phyloP scores from a whole-genome alignment of 2,888 invertebrate species.

The Altica lythri region DNA sequence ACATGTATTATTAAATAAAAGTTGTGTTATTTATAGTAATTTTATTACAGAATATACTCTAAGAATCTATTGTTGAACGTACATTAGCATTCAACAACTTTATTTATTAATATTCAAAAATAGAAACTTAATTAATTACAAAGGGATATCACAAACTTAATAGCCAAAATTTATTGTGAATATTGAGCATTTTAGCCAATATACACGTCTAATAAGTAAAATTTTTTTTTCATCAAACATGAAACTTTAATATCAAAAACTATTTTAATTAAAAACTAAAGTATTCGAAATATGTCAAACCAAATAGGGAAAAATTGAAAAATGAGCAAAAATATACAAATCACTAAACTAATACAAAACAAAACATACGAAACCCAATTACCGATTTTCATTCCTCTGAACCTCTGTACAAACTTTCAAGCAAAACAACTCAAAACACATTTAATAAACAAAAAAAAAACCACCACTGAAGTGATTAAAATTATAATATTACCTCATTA shows the following conservation, averaged over 20 bases:
- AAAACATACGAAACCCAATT: constrained; percentile 7
- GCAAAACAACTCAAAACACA: neutral
- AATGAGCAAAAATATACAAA: constrained; percentile 16
- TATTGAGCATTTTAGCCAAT: neutral
- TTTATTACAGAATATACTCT: no score
- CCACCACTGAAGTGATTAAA: no score
- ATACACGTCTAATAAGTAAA: neutral
- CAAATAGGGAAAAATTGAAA: neutral
- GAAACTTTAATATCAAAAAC: neutral
- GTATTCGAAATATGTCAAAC: no score
- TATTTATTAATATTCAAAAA: no score
- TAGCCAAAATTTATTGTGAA: neutral
- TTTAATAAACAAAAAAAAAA: constrained; percentile 1
- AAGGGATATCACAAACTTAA: no score
- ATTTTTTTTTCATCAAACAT: neutral
- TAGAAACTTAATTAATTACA: no score
- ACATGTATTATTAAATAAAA: neutral
- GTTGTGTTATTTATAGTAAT: no score
- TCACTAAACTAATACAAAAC: constrained; percentile 12
- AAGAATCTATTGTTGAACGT: no score
- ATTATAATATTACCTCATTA: no score
- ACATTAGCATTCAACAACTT: no score
- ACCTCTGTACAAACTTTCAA: constrained; percentile 14
- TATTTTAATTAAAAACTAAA: no score
- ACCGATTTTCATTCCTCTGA: constrained; percentile 9